Conservation (phyloP, 1,140 invertebrate species). For the Lasioglossum albipes region DNA sequence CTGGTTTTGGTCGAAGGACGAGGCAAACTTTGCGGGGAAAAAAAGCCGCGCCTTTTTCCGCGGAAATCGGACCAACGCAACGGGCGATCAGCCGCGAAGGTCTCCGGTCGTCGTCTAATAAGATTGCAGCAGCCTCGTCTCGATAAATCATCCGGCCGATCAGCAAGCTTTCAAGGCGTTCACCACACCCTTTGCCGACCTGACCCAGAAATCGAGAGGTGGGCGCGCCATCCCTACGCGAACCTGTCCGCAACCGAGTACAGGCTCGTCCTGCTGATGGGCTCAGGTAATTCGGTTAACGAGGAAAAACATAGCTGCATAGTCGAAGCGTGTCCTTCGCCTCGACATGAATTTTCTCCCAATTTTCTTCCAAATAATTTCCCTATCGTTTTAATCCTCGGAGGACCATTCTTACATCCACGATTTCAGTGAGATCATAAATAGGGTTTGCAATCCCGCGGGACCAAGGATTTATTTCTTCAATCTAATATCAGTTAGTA, state of each 20-base stretch:
- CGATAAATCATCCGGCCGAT: slow-evolving; percentile 52
- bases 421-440: too few species aligned
- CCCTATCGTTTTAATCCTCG: too few species aligned
- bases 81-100: slow-evolving; percentile 22
- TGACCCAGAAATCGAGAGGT: slow-evolving; percentile 68
- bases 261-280: too few species aligned
- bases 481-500: too few species aligned
- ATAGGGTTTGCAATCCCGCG: too few species aligned
- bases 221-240: slow-evolving; percentile 50
- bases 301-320: too few species aligned
- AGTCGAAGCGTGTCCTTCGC: too few species aligned
- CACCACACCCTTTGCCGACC: slow-evolving; percentile 61
- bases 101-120: slow-evolving; percentile 24
- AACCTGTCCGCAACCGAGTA: slow-evolving; percentile 3
- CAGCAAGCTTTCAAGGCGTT: slow-evolving; percentile 42
- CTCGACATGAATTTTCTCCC: too few species aligned
- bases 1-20: slow-evolving; percentile 12
- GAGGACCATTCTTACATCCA: too few species aligned
- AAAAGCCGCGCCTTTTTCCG: slow-evolving; percentile 28
- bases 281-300: too few species aligned
- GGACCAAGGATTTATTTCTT: too few species aligned
- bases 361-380: too few species aligned
- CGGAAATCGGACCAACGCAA: slow-evolving; percentile 25
- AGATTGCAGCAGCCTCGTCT: slow-evolving; percentile 20
- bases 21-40: not conserved